Conservation (phyloP, 2,888 invertebrate species). For the Drosophila vallismaia region DNA sequence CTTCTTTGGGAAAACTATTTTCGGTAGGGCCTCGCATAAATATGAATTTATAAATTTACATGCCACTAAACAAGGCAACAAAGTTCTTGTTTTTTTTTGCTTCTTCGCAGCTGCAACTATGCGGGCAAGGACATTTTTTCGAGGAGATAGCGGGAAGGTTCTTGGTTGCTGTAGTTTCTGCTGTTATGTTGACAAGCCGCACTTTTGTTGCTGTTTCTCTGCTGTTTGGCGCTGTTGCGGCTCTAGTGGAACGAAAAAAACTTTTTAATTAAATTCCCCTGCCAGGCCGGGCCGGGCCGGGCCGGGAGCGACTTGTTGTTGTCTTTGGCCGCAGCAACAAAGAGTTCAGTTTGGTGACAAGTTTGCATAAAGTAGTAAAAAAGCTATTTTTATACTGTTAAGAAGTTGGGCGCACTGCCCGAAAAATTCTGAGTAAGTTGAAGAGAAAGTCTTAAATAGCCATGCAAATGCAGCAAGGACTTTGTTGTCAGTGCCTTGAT, state of each 20-base stretch:
- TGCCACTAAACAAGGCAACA: conserved; percentile 54
- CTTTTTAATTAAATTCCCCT: conserved; percentile 73
- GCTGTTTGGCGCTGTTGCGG: conserved; percentile 23
- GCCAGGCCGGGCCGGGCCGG: conserved; percentile 15
- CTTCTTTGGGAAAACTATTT: conserved; percentile 41
- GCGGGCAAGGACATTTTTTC: conserved; percentile 27
- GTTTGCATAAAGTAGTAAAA: conserved; percentile 57
- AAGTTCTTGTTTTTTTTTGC: conserved; percentile 9
- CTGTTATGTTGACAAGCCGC: conserved; percentile 17
- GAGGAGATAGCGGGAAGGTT: not conserved
- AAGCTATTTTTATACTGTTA: conserved; percentile 44
- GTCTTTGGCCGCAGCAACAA: conserved; percentile 15
- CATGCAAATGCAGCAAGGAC: not conserved
- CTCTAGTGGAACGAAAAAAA: conserved; percentile 49
- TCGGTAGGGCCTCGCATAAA: conserved; percentile 23
- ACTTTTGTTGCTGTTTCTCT: conserved; percentile 29
- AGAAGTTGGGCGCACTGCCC: conserved; percentile 20
- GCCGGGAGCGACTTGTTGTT: conserved; percentile 45
- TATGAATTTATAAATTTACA: conserved; percentile 55
- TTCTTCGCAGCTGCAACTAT: conserved; percentile 31
- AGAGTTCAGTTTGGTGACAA: conserved; percentile 53
- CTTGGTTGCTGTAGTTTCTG: conserved; percentile 11
- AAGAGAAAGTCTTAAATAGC: not conserved
- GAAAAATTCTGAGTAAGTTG: conserved; percentile 1
- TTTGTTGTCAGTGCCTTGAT: conserved; percentile 1